These are phyloP conservation scores for Prostheceraeus crozeri DNA, from an alignment of 2,888 invertebrate species.

Conservation along the genomic window DNA sequence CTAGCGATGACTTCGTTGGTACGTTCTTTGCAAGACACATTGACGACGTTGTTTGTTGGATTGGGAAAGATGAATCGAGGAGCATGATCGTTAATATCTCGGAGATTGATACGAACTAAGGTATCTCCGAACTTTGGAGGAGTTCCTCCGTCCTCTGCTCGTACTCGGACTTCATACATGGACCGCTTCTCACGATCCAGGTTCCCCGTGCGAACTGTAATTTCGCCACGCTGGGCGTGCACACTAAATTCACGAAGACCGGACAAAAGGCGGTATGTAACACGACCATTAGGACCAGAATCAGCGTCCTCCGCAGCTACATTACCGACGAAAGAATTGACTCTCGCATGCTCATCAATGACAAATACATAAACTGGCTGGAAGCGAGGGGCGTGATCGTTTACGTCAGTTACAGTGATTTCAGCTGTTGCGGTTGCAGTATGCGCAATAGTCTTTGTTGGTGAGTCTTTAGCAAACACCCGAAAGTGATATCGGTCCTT, in stretches of 20 bases:
- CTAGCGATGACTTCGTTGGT: constrained; percentile 61
- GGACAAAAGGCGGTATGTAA: neutral
- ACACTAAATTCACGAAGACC: constrained; percentile 20
- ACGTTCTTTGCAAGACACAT: constrained; percentile 30
- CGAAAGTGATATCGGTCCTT: constrained; percentile 19
- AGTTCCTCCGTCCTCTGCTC: constrained; percentile 28
- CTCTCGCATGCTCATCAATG: constrained; percentile 27
- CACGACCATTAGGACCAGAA: neutral
- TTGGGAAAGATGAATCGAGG: constrained; percentile 65
- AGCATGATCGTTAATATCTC: constrained; percentile 73
- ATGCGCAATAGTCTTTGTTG: too few relatives aligned
- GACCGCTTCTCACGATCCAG: constrained; percentile 29
- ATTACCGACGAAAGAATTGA: constrained; percentile 23
- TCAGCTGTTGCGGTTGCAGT: constrained; percentile 26
- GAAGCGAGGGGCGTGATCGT: constrained; percentile 32
- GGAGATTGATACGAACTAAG: constrained; percentile 62
- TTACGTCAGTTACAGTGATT: constrained; percentile 17
- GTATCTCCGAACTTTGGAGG: constrained; percentile 11
- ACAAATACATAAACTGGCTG: constrained; percentile 18
- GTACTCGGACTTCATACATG: constrained; percentile 28
- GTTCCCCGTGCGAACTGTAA: constrained; percentile 18
- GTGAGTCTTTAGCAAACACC: constrained; percentile 26
- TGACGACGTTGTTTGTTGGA: constrained; percentile 8
- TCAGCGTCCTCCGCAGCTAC: constrained; percentile 30
- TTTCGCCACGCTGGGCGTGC: constrained; percentile 25